phyloP scores from a whole-genome alignment of 2,888 invertebrate species.

The Napeogenes sylphis region DNA sequence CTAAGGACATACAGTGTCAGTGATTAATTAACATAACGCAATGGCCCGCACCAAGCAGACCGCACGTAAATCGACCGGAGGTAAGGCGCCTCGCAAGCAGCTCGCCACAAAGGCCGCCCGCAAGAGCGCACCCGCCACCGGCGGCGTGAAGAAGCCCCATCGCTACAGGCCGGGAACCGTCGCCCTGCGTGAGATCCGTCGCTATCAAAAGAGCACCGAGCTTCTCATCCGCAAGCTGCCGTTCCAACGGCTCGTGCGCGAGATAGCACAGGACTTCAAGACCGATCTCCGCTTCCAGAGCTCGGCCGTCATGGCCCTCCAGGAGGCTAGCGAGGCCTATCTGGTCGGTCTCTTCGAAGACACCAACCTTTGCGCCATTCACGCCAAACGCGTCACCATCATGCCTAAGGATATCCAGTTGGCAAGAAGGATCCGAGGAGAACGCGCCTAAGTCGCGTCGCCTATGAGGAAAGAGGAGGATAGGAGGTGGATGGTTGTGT shows the following conservation, averaged over 20 bases:
- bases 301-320: conserved; percentile 94
- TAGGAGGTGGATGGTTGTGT: too few species aligned
- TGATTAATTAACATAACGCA: too few species aligned
- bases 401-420: conserved; percentile 99
- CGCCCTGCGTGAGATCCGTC: conserved; percentile 82
- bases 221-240: conserved; percentile 87
- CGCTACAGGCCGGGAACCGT: conserved; percentile 83
- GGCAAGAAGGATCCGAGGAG: conserved; percentile 96
- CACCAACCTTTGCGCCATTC: conserved; percentile 98
- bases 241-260: conserved; percentile 92
- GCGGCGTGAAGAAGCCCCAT: conserved; percentile 85
- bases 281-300: conserved; percentile 94
- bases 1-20: too few species aligned
- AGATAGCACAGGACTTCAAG: conserved; percentile 97
- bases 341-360: conserved; percentile 97
- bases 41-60: conserved; percentile 55
- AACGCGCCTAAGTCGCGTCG: conserved; percentile 85
- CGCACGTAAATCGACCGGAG: background rate
- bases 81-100: too few species aligned
- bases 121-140: conserved; percentile 84
- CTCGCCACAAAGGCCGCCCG: conserved; percentile 81
- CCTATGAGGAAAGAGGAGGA: too few species aligned
- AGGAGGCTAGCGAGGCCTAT: conserved; percentile 94
- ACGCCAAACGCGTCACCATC: conserved; percentile 97
- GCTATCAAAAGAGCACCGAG: conserved; percentile 90